A percentile compares a stretch with the other conserved stretches of the same genome.
Conservation (phyloP, 2,797 vertebrate genomes). For the Oryzias dopingdopingensis region DNA sequence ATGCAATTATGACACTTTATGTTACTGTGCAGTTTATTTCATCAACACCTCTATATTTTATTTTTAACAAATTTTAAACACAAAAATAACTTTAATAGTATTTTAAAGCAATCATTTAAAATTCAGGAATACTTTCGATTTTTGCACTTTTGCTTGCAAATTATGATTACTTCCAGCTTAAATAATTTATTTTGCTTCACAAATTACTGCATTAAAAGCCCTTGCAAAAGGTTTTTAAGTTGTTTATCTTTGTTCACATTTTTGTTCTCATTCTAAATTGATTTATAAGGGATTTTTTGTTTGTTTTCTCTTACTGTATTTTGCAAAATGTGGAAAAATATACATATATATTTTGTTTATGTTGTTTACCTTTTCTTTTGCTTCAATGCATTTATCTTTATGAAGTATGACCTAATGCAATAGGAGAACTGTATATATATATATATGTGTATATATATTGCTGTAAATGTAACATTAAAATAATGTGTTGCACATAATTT, state of each 20-base stretch:
- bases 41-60: background rate
- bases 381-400: conserved; percentile 46
- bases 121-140: too few relatives aligned
- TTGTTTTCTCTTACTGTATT: conserved; percentile 10
- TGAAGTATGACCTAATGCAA: conserved; percentile 44
- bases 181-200: background rate
- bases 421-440: conserved; percentile 35
- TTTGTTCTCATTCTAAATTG: background rate
- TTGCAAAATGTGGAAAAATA: conserved; percentile 11
- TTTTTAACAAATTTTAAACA: too few relatives aligned
- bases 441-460: conserved; percentile 42
- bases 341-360: conserved; percentile 17
- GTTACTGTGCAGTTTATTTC: background rate
- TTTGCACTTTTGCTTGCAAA: too few relatives aligned
- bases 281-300: too few relatives aligned
- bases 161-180: background rate
- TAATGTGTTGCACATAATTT: conserved; percentile 50
- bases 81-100: too few relatives aligned
- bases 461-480: conserved; percentile 33
- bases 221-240: background rate
- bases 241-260: conserved; percentile 1
- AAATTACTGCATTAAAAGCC: background rate
- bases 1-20: background rate
- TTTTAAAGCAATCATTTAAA: too few relatives aligned
- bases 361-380: conserved; percentile 35